Percentiles rank a stretch among this genome's conserved stretches.
phyloP scores from a whole-genome alignment of 2,113 vertebrate genomes.

The Oncorhynchus mykiss region DNA sequence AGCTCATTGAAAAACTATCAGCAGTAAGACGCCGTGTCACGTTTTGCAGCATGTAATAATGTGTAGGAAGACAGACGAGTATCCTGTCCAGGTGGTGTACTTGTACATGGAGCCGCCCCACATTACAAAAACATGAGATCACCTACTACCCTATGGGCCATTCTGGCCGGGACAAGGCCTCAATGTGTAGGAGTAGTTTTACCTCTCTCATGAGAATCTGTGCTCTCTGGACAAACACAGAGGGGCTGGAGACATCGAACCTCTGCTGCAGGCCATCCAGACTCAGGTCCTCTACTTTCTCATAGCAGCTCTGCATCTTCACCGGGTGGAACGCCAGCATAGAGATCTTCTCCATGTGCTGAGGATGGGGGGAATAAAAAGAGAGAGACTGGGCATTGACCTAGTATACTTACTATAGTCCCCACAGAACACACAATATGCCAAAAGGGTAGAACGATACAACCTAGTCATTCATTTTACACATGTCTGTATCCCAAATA shows the following conservation, averaged over 20 bases:
- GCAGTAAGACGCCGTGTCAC: background rate
- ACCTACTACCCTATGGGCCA: no score
- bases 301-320: conserved; percentile 93
- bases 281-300: conserved; percentile 87
- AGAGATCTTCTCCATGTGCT: conserved; percentile 94
- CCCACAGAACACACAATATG: background rate
- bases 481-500: no score
- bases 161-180: no score
- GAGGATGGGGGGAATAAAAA: conserved; percentile 3
- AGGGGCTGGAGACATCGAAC: conserved; percentile 87
- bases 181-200: conserved; percentile 10
- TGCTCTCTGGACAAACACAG: conserved; percentile 89
- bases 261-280: conserved; percentile 90
- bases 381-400: background rate
- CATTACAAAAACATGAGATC: no score
- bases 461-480: no score
- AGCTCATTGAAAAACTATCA: background rate
- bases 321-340: conserved; percentile 90
- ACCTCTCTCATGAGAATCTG: conserved; percentile 96
- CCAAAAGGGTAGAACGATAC: no score
- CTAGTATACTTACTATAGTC: no score
- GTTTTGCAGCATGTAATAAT: background rate
- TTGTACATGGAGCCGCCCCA: background rate
- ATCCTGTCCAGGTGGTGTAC: no score
- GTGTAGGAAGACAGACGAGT: no score